Evolutionary conservation across 2,113 vertebrate genomes (phyloP), one percentile per base, ranked within the genome.

Genomic region (Carassius carassius): DNA sequence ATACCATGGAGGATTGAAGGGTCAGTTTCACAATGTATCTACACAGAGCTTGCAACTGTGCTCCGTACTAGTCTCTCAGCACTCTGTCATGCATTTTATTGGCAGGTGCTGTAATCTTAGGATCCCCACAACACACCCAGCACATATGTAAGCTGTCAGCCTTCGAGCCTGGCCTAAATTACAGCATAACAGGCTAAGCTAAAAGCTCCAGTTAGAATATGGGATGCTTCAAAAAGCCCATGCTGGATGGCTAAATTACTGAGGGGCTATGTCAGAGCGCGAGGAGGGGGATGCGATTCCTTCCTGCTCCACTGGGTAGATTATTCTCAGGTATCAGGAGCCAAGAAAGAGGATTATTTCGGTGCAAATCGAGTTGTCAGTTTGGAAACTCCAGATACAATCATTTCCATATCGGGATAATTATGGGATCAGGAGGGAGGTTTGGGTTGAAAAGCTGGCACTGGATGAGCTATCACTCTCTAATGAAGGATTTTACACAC

Each of bases 311-410:
- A 89, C 89, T 91, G 92, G 89, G 87, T 90, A 93, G 93, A 93
- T 94, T 93, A 92, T 93, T 92, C 91, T 93, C 92, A 94, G 93
- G 92, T 94, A 93, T 94, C 92, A 92, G 87, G 91, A 91, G 90
- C 88, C 85, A 85, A 90, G 92, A 92, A 92, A 93, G 90, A 92
- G 93, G 92, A 94, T 94, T 94, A 93, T 91, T 92, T 92, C 90
- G 90, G 91, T 92, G 91, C 92, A 94, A 94, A 94, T 94, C 93
- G 92, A 94, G 92, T 92, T 93, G 93, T 93, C 93, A 93, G 93
- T 94, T 93, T 92, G 90, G 91, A 93, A 94, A 94, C 90, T 93
- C 92, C 88, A 92, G 90, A 92, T 92, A 91, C 90, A 91, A 92
- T 94, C 92, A 93, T 93, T 92, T 93, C 90, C 90, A 91, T 84